Conservation (phyloP, 1,140 invertebrate genomes). For the Ips nitidus region DNA sequence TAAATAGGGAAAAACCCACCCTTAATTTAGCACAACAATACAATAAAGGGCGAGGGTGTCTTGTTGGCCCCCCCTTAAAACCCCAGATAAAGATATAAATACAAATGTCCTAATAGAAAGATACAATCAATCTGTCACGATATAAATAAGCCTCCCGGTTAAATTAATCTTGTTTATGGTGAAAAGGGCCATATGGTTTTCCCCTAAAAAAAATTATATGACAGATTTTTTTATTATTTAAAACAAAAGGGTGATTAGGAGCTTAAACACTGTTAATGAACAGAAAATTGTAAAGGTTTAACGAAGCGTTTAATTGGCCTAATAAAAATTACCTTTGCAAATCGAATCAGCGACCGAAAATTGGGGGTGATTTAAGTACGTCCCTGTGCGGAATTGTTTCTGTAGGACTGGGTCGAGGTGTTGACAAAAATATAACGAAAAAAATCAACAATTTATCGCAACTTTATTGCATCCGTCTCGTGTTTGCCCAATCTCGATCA, state of each 20-base stretch:
- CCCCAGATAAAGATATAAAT: conserved; percentile 40
- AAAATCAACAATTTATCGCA: conserved; percentile 2
- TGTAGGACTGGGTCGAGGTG: too few species aligned
- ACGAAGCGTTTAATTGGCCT: too few species aligned
- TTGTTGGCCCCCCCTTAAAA: conserved; percentile 35
- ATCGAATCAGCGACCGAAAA: too few species aligned
- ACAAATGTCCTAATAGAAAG: too few species aligned
- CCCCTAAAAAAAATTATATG: conserved; percentile 1
- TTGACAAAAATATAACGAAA: too few species aligned
- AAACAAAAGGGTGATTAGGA: too few species aligned
- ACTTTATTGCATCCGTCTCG: conserved; percentile 28
- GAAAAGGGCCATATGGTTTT: conserved; percentile 35
- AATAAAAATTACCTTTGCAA: too few species aligned
- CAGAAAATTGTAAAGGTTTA: too few species aligned
- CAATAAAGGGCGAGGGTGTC: conserved; percentile 39
- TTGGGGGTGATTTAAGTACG: too few species aligned
- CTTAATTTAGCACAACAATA: conserved; percentile 41
- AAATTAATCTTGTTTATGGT: conserved; percentile 16
- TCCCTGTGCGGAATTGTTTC: too few species aligned
- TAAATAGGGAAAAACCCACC: conserved; percentile 29
- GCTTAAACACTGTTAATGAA: too few species aligned
- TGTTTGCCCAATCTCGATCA: conserved; percentile 27
- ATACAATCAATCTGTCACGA: conserved; percentile 41
- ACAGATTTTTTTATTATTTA: too few species aligned
- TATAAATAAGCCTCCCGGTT: conserved; percentile 18